phyloP scores from a whole-genome alignment of 2,888 invertebrate genomes.

The Pteria penguin region DNA sequence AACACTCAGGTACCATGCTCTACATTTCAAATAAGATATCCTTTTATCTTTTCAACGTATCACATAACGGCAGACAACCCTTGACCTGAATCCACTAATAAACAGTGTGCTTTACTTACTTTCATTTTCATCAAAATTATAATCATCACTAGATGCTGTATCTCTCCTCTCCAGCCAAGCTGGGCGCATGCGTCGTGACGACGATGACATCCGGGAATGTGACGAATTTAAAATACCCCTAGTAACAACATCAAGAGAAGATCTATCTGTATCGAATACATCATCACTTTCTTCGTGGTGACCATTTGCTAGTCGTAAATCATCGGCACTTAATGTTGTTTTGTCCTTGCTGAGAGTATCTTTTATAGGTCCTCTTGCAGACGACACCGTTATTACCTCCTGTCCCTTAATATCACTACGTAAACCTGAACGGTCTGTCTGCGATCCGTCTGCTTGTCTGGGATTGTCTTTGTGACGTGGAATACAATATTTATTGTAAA shows the following conservation, averaged over 20 bases:
- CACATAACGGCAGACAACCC: too few species aligned
- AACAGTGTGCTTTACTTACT: slow-evolving; percentile 46
- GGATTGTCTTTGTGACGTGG: not conserved
- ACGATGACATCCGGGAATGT: slow-evolving; percentile 6
- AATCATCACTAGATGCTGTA: slow-evolving; percentile 28
- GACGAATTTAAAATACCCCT: not conserved
- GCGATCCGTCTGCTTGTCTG: not conserved
- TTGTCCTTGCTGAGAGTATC: not conserved
- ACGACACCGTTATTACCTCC: not conserved
- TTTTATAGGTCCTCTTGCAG: too few species aligned
- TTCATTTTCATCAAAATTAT: slow-evolving; percentile 57
- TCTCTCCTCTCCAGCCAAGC: not conserved
- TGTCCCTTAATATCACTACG: not conserved
- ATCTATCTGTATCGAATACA: not conserved
- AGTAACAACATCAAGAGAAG: slow-evolving; percentile 4
- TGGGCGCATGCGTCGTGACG: slow-evolving; percentile 24
- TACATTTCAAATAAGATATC: too few species aligned
- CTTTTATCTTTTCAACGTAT: too few species aligned
- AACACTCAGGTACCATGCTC: too few species aligned
- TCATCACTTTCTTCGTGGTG: not conserved
- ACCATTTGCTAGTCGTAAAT: not conserved
- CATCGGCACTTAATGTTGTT: not conserved
- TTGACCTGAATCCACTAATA: too few species aligned
- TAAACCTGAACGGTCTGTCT: not conserved
- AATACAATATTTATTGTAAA: not conserved